Base-by-base conservation (phyloP, 2,888 invertebrate genomes). In the Clepsis dumicolana region DNA sequence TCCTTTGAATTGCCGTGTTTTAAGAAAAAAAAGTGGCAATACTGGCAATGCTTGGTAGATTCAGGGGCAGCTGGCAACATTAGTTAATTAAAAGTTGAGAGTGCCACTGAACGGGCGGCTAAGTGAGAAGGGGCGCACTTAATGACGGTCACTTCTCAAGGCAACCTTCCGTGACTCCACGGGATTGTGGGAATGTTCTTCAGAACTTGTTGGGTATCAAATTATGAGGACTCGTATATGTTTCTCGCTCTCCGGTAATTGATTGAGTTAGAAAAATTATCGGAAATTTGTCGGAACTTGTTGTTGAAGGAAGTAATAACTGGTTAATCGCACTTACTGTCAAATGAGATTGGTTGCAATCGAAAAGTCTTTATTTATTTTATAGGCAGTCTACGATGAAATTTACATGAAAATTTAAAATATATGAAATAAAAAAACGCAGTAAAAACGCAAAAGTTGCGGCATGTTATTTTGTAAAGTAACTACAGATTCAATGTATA, bases 41-140 rank as follows among this genome's bases (percentile, higher is more conserved):
- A 29, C 4, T 44, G 44, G 44, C 18, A 48, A 38, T 21, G 18
- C 59, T 59, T 10, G 24, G 27, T 27, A 16, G 41, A 59, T 27
- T 61, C 48, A 27, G 27, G 38, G 8, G 21, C 35, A 53, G 54
- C 53, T 66, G 61, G 25, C 56, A 57, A 62, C 56, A 63, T 67
- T 56, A 57, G 67, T 63, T 63, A 67, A 67, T 67, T 63, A 67
- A 67, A 67, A 67, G 57, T 67, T 57, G 54, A 67, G 56, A 67
- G 44, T 38, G 62, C 48, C 50, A 16, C 35, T 38, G 25, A 62
- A 41, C 38, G 56, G 18, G 32, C 8, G 29, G 32, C 61, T 67
- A 50, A 67, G 67, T 63, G 67, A 18, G 56, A 35, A 62, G 66
- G 56, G 66, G 57, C 27, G 27, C 25, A 16, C 38, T 67, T 63